phyloP scores from a whole-genome alignment of 1,140 invertebrate genomes.

The Heliconius himera region DNA sequence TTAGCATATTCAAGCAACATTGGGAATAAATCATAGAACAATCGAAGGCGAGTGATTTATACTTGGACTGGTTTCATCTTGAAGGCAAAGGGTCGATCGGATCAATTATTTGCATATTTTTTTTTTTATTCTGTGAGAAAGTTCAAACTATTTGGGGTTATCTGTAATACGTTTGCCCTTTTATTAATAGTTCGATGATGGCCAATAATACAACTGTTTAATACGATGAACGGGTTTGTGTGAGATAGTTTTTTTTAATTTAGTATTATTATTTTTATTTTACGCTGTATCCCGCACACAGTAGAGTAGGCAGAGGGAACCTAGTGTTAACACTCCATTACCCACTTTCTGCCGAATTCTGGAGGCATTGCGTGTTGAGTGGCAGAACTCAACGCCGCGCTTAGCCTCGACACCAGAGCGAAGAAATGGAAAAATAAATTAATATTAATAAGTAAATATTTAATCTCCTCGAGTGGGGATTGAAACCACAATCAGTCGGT shows the following conservation, averaged over 20 bases:
- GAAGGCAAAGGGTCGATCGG: slow-evolving; percentile 52
- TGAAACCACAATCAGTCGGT: too few relatives aligned
- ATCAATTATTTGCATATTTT: slow-evolving; percentile 73
- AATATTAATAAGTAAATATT: too few relatives aligned
- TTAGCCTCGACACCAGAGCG: too few relatives aligned
- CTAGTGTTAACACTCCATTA: too few relatives aligned
- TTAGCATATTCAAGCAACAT: slow-evolving; percentile 62
- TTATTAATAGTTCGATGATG: slow-evolving; percentile 14
- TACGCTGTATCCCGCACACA: too few relatives aligned
- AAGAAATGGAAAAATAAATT: too few relatives aligned
- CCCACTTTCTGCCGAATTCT: too few relatives aligned
- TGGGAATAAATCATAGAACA: slow-evolving; percentile 76
- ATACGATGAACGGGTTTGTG: background rate
- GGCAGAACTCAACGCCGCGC: too few relatives aligned
- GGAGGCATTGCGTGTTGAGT: too few relatives aligned
- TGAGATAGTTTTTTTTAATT: background rate
- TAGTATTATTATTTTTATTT: background rate
- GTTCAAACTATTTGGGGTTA: slow-evolving; percentile 20
- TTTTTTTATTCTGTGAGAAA: slow-evolving; percentile 56
- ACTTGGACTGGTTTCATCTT: slow-evolving; percentile 61
- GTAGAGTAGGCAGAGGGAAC: too few relatives aligned
- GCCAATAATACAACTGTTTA: background rate
- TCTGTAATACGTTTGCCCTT: slow-evolving; percentile 10
- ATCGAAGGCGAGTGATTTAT: slow-evolving; percentile 62
- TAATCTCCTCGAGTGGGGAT: too few relatives aligned